These are phyloP conservation scores for Macrophya alboannulata DNA, from an alignment of 2,888 invertebrate genomes.

Conservation along the genomic window DNA sequence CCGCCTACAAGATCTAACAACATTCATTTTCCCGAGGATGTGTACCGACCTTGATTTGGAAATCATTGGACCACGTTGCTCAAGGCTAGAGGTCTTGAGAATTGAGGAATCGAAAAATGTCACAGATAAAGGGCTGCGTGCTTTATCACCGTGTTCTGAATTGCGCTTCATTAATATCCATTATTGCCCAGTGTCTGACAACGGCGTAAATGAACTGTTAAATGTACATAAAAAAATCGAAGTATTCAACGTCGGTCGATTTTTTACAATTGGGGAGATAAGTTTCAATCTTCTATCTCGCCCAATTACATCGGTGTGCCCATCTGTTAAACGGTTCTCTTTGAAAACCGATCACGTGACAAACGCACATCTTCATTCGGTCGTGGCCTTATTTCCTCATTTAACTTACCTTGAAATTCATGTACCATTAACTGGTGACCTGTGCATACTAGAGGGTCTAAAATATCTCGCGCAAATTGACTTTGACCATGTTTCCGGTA, in stretches of 20 bases:
- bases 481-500: neutral
- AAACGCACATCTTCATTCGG: neutral
- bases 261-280: neutral
- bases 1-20: neutral
- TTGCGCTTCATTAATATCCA: constrained; percentile 1
- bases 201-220: constrained; percentile 11
- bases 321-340: constrained; percentile 4
- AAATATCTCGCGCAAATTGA: neutral
- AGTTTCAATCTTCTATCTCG: neutral
- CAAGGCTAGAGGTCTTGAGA: neutral
- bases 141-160: neutral
- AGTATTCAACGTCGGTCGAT: neutral
- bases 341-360: neutral
- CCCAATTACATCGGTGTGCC: neutral
- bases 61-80: constrained; percentile 11
- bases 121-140: constrained; percentile 12
- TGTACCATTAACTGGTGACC: neutral
- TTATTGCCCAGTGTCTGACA: neutral
- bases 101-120: neutral
- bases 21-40: neutral
- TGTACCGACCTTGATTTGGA: constrained; percentile 18
- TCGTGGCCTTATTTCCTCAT: constrained; percentile 20
- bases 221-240: neutral
- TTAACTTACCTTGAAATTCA: neutral
- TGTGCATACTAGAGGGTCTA: neutral